Evolutionary conservation across 2,113 vertebrate species (phyloP).

Genomic region (Poicephalus gulielmi): DNA sequence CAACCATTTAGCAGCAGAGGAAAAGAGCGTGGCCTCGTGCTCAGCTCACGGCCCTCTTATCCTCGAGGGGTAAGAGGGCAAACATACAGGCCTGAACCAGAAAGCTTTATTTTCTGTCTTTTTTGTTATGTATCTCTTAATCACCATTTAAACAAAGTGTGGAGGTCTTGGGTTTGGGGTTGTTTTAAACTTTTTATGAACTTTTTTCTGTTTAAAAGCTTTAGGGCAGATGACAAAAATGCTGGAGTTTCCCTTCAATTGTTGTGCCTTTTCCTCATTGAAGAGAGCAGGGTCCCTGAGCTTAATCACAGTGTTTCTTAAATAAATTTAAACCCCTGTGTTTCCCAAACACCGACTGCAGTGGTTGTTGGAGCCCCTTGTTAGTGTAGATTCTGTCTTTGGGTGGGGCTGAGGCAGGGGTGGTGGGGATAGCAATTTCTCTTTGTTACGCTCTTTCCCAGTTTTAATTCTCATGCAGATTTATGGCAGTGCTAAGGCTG

Average conservation of each 20-base stretch:
- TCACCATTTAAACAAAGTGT: background rate
- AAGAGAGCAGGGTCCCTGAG: background rate
- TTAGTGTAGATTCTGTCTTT: conserved; percentile 21
- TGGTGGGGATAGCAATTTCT: background rate
- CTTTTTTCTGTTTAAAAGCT: background rate
- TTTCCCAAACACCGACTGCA: background rate
- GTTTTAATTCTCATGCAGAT: conserved; percentile 58
- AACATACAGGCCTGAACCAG: background rate
- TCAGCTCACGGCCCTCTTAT: background rate
- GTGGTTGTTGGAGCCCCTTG: background rate
- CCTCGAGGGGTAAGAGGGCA: background rate
- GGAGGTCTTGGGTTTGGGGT: background rate
- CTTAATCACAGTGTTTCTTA: background rate
- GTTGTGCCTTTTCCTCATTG: background rate
- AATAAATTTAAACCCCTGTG: background rate
- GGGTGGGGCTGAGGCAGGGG: background rate
- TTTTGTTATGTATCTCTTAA: background rate
- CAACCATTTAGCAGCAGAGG: background rate
- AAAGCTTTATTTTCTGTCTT: background rate
- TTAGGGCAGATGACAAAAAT: conserved; percentile 14
- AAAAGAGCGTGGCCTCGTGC: background rate
- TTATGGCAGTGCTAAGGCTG: conserved; percentile 43
- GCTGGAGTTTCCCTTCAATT: background rate
- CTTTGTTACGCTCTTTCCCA: conserved; percentile 25
- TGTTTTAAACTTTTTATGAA: background rate